phyloP scores from a whole-genome alignment of 2,888 invertebrate species.

The Trichacis sp. region DNA sequence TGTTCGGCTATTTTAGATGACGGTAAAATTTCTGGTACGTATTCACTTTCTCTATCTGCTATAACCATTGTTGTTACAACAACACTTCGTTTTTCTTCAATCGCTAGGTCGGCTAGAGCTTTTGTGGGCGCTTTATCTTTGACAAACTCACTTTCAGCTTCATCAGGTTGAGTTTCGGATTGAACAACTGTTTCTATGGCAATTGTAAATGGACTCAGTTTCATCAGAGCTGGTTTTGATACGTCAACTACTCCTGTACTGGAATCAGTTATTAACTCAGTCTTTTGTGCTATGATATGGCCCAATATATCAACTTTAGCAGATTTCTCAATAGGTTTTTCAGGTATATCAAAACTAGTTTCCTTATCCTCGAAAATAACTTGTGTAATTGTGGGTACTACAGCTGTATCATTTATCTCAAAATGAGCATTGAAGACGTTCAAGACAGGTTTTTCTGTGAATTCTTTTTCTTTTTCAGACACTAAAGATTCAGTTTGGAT shows the following conservation, averaged over 20 bases:
- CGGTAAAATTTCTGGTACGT: constrained; percentile 65
- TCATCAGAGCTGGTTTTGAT: constrained; percentile 56
- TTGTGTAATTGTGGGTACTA: constrained; percentile 73
- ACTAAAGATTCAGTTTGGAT: constrained; percentile 72
- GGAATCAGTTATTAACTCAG: constrained; percentile 70
- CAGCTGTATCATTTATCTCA: constrained; percentile 57
- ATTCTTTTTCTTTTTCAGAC: constrained; percentile 73
- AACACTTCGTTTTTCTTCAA: constrained; percentile 60
- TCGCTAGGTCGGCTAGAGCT: constrained; percentile 52
- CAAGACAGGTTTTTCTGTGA: constrained; percentile 51
- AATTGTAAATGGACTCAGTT: constrained; percentile 72
- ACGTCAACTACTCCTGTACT: constrained; percentile 63
- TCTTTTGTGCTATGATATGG: constrained; percentile 71
- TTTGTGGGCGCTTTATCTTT: constrained; percentile 65
- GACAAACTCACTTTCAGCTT: constrained; percentile 71
- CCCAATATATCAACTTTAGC: constrained; percentile 70
- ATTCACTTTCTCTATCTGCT: constrained; percentile 71
- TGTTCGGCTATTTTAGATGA: constrained; percentile 54
- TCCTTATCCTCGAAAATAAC: constrained; percentile 72
- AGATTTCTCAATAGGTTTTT: constrained; percentile 65
- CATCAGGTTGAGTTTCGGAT: constrained; percentile 72
- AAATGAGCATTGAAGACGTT: constrained; percentile 59
- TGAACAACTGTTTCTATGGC: constrained; percentile 72
- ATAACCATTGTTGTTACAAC: constrained; percentile 58
- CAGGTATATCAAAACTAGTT: constrained; percentile 64